Base-by-base conservation (phyloP, 2,113 vertebrate genomes). In the Xenopus tropicalis region DNA sequence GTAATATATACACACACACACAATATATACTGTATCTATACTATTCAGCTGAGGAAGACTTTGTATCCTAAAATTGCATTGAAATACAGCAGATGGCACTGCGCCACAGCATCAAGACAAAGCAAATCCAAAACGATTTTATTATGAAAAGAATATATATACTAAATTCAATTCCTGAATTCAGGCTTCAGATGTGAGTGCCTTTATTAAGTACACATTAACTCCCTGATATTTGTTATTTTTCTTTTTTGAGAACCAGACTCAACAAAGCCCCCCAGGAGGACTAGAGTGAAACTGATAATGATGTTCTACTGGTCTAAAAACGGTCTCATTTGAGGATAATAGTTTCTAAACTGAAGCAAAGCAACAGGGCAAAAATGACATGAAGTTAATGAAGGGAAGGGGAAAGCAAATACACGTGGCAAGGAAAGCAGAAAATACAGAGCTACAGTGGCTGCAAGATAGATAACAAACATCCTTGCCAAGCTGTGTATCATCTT, bases 331-430 rank as follows among this genome's bases (percentile, higher is more conserved):
- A 69, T 69, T 69, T 69, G 20, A 51, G 65, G 48, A 76, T 56
- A 56, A 58, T 74, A 68, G 62, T 76, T 76, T 69, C 66, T 52
- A 74, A 69, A 69, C 62, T 69, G 73, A 76, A 63, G 73, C 73
- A 69, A 51, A 69, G 59, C 66, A 76, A 44, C 58, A 52, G 66
- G 24, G 54, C 66, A 61, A 76, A 76, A 69, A 75, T 52, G 65
- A 66, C 65, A 61, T 68, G 58, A 69, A 76, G 73, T 69, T 76
- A 76, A 76, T 69, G 72, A 66, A 58, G 72, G 61, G 66, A 69
- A 76, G 56, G 52, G 69, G 14, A 69, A 76, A 69, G 44, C 73
- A 69, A 69, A 76, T 76, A 46, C n/a, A 16, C 56, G 66, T 43
- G 58, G 56, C 44, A 69, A 69, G 48, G 14, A 54, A 14, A 54